Evolutionary conservation across 2,888 invertebrate genomes (phyloP), one percentile per base, ranked within the genome.

Genomic region (Cerastis leucographa): DNA sequence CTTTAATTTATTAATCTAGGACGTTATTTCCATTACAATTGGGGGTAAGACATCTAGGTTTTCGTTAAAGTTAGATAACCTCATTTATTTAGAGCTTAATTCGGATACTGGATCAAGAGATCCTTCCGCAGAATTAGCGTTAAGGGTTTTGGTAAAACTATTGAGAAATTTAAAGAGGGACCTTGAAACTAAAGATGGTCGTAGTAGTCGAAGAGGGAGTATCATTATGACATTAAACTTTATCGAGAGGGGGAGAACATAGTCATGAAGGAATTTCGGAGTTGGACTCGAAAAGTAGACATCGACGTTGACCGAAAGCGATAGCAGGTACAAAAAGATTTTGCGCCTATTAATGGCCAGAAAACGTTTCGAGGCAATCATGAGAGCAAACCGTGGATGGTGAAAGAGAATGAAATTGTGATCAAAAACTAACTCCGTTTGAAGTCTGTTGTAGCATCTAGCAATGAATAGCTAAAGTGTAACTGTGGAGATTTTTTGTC

Each of bases 11-110:
- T 71, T 51, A 17, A 76, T 25, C 49, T 65, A 56, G 42, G 35
- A 9, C 25, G 25, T 71, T 44, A 77, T 71, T 77, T 66, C 35
- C 35, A 66, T 46, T 35, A 71, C 42, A 65, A 68, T 44, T 25
- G 1, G 8, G n/a, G 19, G 29, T 42, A 49, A 42, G 2, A 9
- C 14, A 49, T 71, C 62, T n/a, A 29, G 19, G 29, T 67, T 67
- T 51, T 59, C 8, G 29, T 56, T n/a, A 25, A 11, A n/a, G 35
- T 71, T 19, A 17, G 11, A 22, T 65, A 29, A 70, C 1, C 6
- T 67, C 44, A 46, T 29, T 14, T 29, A 64, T 46, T 46, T 40
- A 40, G 2, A n/a, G 8, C 8, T 56, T 64, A 3, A 65, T 54
- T 64, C n/a, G 51, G 11, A n/a, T 11, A n/a, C n/a, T 54, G 3